These are phyloP conservation scores for Unio pictorum DNA, from an alignment of 2,888 invertebrate genomes.

Conservation along the genomic window DNA sequence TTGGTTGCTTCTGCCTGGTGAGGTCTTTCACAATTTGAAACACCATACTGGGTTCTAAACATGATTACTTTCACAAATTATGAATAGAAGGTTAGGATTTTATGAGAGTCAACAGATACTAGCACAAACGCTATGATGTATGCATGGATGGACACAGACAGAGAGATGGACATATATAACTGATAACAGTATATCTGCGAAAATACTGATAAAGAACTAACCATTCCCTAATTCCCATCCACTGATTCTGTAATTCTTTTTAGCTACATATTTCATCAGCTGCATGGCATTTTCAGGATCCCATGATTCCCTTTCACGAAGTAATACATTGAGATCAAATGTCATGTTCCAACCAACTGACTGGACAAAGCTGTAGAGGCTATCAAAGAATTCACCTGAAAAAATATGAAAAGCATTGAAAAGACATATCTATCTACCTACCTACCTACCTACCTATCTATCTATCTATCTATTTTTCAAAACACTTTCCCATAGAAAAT, in stretches of 20 bases:
- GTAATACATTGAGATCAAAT: constrained; percentile 81
- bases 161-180: not conserved
- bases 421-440: not conserved
- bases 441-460: too few species aligned
- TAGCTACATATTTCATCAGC: constrained; percentile 78
- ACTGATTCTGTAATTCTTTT: constrained; percentile 71
- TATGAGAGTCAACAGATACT: too few species aligned
- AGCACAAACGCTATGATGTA: too few species aligned
- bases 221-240: constrained; percentile 69
- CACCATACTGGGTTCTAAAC: too few species aligned
- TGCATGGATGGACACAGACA: not conserved
- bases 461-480: too few species aligned
- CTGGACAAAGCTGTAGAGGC: constrained; percentile 78
- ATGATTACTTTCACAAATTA: too few species aligned
- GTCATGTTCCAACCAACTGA: constrained; percentile 77
- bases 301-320: constrained; percentile 78
- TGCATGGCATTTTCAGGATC: constrained; percentile 79
- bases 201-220: constrained; percentile 15
- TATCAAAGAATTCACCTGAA: constrained; percentile 75
- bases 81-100: too few species aligned
- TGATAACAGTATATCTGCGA: not conserved
- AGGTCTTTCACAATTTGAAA: too few species aligned
- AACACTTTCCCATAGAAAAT: too few species aligned
- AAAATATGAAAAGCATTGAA: constrained; percentile 3
- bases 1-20: too few species aligned